phyloP scores from a whole-genome alignment of 2,797 vertebrate genomes.

The Phataginus tricuspis region DNA sequence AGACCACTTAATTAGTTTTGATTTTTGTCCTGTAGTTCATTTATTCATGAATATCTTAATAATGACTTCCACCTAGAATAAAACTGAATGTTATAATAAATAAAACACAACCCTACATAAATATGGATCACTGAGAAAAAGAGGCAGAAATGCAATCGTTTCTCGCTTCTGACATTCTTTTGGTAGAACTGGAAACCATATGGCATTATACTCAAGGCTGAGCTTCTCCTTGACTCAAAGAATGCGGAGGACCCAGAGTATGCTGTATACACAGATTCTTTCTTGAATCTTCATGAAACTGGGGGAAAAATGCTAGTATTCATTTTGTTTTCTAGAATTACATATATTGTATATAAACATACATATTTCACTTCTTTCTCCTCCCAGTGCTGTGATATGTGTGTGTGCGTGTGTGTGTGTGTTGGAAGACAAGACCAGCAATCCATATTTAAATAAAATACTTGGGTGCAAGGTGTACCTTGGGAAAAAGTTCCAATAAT shows the following conservation, averaged over 20 bases:
- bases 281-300: background rate
- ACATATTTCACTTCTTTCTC: background rate
- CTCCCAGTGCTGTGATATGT: background rate
- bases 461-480: background rate
- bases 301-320: background rate
- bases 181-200: background rate
- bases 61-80: background rate
- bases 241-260: background rate
- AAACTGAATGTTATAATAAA: background rate
- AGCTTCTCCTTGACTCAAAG: background rate
- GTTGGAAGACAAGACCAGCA: background rate
- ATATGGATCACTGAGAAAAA: background rate
- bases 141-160: background rate
- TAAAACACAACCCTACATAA: background rate
- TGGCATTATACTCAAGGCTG: background rate
- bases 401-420: background rate
- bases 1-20: conserved; percentile 31
- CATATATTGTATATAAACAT: background rate
- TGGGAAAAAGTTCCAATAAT: background rate
- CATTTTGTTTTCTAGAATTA: background rate
- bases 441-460: conserved; percentile 40
- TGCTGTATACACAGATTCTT: background rate
- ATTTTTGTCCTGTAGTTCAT: background rate
- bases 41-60: conserved; percentile 17
- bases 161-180: background rate